Base-by-base conservation (phyloP, 1,140 invertebrate genomes). In the Drosophila navojoa region DNA sequence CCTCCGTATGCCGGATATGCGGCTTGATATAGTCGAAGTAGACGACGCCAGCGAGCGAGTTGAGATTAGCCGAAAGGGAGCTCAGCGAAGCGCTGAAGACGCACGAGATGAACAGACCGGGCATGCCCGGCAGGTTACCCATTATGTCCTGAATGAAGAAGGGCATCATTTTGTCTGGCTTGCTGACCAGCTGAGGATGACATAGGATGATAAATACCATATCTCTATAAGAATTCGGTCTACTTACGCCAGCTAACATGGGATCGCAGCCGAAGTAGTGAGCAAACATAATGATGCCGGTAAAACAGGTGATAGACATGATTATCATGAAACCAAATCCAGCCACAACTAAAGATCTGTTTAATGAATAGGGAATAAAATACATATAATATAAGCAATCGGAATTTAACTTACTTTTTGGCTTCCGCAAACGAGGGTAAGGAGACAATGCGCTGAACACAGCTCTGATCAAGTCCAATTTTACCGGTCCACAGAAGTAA, bases 261-360 rank as follows among this genome's bases (percentile, higher is more conserved):
- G 96, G 96, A 92, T 97, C 96, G 87, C 96, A 97, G 53, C 95
- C 93, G 70, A 94, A 92, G 91, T 96, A 97, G 25, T 94, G 93
- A 2, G 95, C 96, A 80, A 94, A 97, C 71, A 97, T 95, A 0
- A 96, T 93, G 29, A 97, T 93, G 11, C 96, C 96, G 38, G 93
- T 94, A 63, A 94, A 95, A 70, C 94, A 94, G 75, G 93, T 94
- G 35, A 94, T 84, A 5, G 91, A 92, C 69, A 94, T 93, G 15
- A 94, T 93, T 19, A 77, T 73, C 4, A 93, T 52, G 53, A 94
- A 93, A 3, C 94, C 94, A 58, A 93, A 9, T 0, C 92, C 92
- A 85, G 93, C 93, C 27, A 94, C 91, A 55, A 85, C 74, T 6
- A 94, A 85, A 1, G 93, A 93, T 74, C 93, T 94, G 19, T 13